A percentile compares a stretch with the other conserved stretches of the same genome.
Evolutionary conservation across 1,140 invertebrate genomes (phyloP).

Genomic region (Pseudachorutes palmiensis): DNA sequence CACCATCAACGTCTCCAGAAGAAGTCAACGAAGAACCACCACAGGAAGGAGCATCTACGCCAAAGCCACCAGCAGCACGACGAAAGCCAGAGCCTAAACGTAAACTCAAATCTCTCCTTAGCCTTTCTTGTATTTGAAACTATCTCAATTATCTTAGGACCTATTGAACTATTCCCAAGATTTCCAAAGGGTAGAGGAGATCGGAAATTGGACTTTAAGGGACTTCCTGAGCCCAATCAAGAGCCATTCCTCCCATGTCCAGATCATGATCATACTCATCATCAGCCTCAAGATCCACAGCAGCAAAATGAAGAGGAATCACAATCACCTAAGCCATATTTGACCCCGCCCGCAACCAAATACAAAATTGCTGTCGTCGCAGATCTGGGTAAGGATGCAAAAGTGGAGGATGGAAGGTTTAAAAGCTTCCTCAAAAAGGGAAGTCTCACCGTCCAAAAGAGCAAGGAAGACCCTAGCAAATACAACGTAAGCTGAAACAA

Average conservation of each 20-base stretch:
- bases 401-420: slow-evolving; percentile 3
- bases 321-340: neutral
- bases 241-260: neutral
- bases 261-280: neutral
- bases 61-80: neutral
- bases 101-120: neutral
- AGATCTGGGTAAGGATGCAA: slow-evolving; percentile 8
- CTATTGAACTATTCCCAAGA: neutral
- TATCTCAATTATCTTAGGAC: neutral
- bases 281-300: neutral
- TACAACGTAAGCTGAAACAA: neutral
- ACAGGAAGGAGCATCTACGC: neutral
- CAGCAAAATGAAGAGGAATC: neutral
- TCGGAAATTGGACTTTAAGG: neutral
- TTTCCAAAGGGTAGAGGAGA: neutral
- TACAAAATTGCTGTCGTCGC: slow-evolving; percentile 22
- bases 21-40: too few relatives aligned
- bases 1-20: too few relatives aligned
- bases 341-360: slow-evolving; percentile 17
- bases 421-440: slow-evolving; percentile 4
- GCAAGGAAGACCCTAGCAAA: neutral
- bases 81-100: neutral
- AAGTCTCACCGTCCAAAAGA: slow-evolving; percentile 1
- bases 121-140: neutral
- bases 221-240: neutral